Evolutionary conservation across 2,888 invertebrate species (phyloP), one percentile per base, ranked within the genome.

Genomic region (Idaea biselata): DNA sequence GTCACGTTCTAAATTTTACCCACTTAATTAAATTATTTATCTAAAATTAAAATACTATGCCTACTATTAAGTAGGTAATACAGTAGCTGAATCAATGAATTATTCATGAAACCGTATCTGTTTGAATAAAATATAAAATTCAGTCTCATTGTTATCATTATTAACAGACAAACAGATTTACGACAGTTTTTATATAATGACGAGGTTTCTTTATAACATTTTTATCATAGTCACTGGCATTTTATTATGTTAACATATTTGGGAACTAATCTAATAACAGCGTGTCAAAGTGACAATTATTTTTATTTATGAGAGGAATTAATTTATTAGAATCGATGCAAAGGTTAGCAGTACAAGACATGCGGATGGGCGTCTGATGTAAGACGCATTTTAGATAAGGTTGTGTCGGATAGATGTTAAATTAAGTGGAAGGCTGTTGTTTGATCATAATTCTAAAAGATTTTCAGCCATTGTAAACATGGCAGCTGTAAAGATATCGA

Each of bases 81-180:
- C 84, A 65, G 84, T 81, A 84, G 84, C 82, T 54, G 70, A 69
- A 67, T 66, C 62, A 80, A 44, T 83, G 73, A 75, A 84, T 84
- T 75, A 84, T 84, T 82, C 77, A 84, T 81, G 70, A 70, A 73
- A 44, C 14, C 11, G 3, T 44, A 44, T 64, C 68, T 72, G 76
- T 73, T 75, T 77, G 74, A 79, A 79, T 77, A 77, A 76, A 77
- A 80, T 75, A 79, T 76, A 77, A 77, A 81, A 75, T 69, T 74
- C 71, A 69, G 76, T 70, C 73, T 77, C 70, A 73, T 78, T 72
- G 70, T 74, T 73, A 62, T 73, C 61, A 67, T 64, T 72, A 62
- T 25, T 25, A 73, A 73, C 72, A 73, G 64, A 74, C 62, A 67
- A 58, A 62, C 57, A 69, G 72, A 76, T 79, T 79, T 75, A 77